phyloP scores from a whole-genome alignment of 2,113 vertebrate species.

The Nycticebus coucang region DNA sequence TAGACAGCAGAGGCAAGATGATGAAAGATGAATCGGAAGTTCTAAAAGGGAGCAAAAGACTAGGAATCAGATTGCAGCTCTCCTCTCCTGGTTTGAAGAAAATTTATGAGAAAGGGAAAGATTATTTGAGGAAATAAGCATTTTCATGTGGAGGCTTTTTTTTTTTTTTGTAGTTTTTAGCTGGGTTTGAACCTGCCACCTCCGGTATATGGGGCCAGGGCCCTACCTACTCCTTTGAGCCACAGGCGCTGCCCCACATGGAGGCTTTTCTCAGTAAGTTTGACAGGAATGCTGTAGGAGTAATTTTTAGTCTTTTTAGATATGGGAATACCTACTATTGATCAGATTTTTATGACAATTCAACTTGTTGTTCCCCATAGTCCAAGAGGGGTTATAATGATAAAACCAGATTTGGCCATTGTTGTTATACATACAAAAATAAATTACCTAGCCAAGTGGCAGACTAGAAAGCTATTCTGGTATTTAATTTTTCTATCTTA shows the following conservation, averaged over 20 bases:
- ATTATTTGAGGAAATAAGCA: constrained; percentile 19
- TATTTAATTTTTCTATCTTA: not conserved
- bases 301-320: constrained; percentile 49
- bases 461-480: constrained; percentile 41
- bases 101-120: not conserved
- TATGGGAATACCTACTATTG: not conserved
- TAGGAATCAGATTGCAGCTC: not conserved
- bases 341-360: constrained; percentile 23
- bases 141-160: not conserved
- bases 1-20: not conserved
- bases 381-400: not conserved
- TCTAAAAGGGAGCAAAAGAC: not conserved
- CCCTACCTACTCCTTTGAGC: too few relatives aligned
- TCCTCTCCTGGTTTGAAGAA: constrained; percentile 9
- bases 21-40: not conserved
- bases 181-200: too few relatives aligned
- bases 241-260: not conserved
- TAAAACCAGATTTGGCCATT: constrained; percentile 21
- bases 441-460: not conserved
- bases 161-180: too few relatives aligned
- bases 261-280: not conserved
- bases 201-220: too few relatives aligned
- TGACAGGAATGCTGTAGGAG: not conserved
- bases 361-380: not conserved
- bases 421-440: constrained; percentile 28